Conservation (phyloP, 2,888 invertebrate genomes). For the Megalurothrips usitatus region DNA sequence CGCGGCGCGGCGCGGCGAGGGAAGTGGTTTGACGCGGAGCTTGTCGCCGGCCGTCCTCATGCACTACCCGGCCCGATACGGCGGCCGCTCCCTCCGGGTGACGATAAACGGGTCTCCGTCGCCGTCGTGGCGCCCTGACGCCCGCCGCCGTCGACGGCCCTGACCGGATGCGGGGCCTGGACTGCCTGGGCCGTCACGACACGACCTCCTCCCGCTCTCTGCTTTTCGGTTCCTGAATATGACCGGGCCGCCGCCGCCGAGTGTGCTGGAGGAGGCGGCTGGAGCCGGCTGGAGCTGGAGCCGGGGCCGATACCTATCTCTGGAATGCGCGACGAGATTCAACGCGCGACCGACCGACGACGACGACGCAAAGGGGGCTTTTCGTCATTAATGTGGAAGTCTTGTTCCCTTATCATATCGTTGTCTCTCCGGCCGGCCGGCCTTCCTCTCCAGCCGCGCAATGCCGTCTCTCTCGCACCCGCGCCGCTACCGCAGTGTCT, state of each 20-base stretch:
- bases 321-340: constrained; percentile 11
- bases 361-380: not conserved
- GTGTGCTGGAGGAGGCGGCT: too few species aligned
- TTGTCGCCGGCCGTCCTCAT: too few species aligned
- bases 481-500: not conserved
- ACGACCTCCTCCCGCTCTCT: not conserved
- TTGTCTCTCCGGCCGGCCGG: not conserved
- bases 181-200: not conserved
- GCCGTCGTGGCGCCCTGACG: too few species aligned
- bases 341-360: too few species aligned
- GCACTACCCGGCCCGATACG: too few species aligned
- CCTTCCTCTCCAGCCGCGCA: not conserved
- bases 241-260: not conserved
- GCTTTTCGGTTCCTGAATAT: not conserved
- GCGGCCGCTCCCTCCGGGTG: too few species aligned
- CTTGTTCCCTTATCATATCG: constrained; percentile 12
- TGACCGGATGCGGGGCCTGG: not conserved
- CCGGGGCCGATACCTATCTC: not conserved
- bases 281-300: too few species aligned
- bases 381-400: constrained; percentile 26
- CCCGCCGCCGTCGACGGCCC: too few species aligned
- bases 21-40: too few species aligned
- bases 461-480: not conserved
- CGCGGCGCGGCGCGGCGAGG: too few species aligned
- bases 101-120: too few species aligned